Base-by-base conservation (phyloP, 2,113 vertebrate species). In the Cyanistes caeruleus region DNA sequence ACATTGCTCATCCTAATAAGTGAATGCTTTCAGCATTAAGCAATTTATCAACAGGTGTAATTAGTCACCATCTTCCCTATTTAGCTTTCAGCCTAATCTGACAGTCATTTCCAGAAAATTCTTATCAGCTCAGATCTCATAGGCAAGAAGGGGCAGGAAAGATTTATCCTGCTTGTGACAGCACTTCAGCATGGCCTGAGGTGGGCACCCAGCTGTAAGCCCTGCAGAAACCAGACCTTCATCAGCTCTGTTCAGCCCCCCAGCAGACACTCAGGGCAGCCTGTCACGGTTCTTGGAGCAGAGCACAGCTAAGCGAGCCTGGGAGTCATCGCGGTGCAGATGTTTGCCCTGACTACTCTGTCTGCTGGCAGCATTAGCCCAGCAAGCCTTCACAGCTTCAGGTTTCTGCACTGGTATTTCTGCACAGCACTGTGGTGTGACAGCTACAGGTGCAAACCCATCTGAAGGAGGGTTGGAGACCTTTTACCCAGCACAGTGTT, bases 221-320 rank as follows among this genome's bases (percentile, higher is more conserved):
- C 13, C 58, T 73, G 18, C 41, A 19, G 39, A 73, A 44, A 30
- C 11, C 28, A 2, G 70, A 31, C 10, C 12, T 1, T 46, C 15
- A 5, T 7, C 20, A 93, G 22, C 31, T 73, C 55, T 65, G 33
- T 53, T 65, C 58, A 58, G 49, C 22, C 30, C 14, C 1, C 0
- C 37, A 43, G 63, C 31, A 79, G 48, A n/a, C 33, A 7, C 3
- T 2, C 5, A 5, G 35, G 58, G 7, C 15, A 49, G 28, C 27
- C 24, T 44, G 18, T 20, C 0, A 0, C 24, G 1, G 0, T 20
- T 43, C 81, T 62, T 1, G 0, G 28, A 49, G 31, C n/a, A 48
- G 39, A 23, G 15, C 5, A 48, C 25, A 65, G 30, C 33, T 27
- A 8, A 74, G 48, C 0, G 0, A 90, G 19, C 22, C 49, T 49